Conservation (phyloP, 37 sponge, comb jelly and placozoan species). For the Cliona cf. orientalis region DNA sequence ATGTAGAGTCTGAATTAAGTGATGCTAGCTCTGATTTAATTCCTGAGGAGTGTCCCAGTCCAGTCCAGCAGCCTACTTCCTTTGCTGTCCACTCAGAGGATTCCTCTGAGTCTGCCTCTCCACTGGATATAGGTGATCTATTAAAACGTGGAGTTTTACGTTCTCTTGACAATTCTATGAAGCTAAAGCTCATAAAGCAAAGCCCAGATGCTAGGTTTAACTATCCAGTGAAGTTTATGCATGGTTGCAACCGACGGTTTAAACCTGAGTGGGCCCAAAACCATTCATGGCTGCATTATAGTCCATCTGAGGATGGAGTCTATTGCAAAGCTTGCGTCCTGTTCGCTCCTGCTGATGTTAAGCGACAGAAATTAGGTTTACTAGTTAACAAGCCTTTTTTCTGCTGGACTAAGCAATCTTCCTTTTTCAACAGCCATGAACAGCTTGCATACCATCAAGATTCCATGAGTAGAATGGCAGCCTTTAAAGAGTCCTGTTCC, state of each 20-base stretch:
- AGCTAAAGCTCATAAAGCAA: constrained; percentile 3
- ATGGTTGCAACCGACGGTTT: constrained; percentile 25
- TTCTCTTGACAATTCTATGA: too few relatives aligned
- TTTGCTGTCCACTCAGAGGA: too few relatives aligned
- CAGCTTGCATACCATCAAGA: constrained; percentile 4
- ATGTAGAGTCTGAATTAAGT: too few relatives aligned
- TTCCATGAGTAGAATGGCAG: constrained; percentile 38
- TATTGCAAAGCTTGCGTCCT: constrained; percentile 37
- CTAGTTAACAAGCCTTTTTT: constrained; percentile 30
- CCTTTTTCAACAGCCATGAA: neutral
- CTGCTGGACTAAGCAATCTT: constrained; percentile 24
- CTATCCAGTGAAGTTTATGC: constrained; percentile 10
- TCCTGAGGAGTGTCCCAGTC: too few relatives aligned
- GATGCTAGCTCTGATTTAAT: too few relatives aligned
- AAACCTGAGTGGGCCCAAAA: constrained; percentile 29
- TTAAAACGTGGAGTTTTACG: too few relatives aligned
- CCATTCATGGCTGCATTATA: constrained; percentile 33
- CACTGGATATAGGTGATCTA: too few relatives aligned
- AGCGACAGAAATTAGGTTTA: constrained; percentile 21
- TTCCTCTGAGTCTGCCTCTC: too few relatives aligned
- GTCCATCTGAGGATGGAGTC: constrained; percentile 29
- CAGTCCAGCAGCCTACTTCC: too few relatives aligned
- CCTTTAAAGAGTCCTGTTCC: constrained; percentile 5
- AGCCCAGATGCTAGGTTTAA: neutral
- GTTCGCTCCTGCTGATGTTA: constrained; percentile 24